Evolutionary conservation across 53 echinoderm and acorn worm genomes (phyloP), one percentile per base, ranked within the genome.

Genomic region (Crossaster papposus): DNA sequence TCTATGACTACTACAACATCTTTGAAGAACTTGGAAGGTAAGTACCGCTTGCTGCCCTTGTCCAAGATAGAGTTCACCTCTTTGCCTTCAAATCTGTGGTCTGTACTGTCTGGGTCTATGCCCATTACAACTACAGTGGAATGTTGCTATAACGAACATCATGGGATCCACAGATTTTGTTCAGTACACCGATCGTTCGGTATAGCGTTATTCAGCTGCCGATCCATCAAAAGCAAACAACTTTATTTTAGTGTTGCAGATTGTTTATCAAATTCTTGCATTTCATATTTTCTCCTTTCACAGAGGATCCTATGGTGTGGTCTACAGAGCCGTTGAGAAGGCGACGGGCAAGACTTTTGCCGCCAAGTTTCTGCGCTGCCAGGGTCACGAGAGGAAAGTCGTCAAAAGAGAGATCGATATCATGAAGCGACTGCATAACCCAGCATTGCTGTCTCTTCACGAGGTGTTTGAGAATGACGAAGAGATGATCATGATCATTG

Each of bases 1-100:
- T 98, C 68, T 98, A 98, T 58, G 98, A 98, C 83, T 98, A 98
- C 91, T 98, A 98, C 76, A 90, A 98, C 90, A 98, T 98, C 89
- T 94, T 88, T 89, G 98, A 98, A 80, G 98, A 98, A 81, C 94
- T 98, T 86, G 98, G 98, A 90, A 98, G 98, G 98, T 96, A 81
- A 51, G 90, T 36, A 65, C 36, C 15, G 5, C 37, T 78, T 23
- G 2, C n/a, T 79, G 79, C 38, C 22, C 52, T 13, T 35, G 18
- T 11, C 17, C 62, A 62, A 62, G 12, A 62, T 23, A 9, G 44
- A 44, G 44, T 44, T 44, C 44, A 44, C 9, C 44, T 44, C 44
- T 44, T 44, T 44, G 65, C 26, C 65, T 22, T 12, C 65, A 64
- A 64, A 64, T 64, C 26, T n/a, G 26, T 26, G 23, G 26, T n/a